A percentile compares a stretch with the other conserved stretches of the same genome.
Evolutionary conservation across 2,797 vertebrate species (phyloP).

Genomic region (Propithecus deckenii): DNA sequence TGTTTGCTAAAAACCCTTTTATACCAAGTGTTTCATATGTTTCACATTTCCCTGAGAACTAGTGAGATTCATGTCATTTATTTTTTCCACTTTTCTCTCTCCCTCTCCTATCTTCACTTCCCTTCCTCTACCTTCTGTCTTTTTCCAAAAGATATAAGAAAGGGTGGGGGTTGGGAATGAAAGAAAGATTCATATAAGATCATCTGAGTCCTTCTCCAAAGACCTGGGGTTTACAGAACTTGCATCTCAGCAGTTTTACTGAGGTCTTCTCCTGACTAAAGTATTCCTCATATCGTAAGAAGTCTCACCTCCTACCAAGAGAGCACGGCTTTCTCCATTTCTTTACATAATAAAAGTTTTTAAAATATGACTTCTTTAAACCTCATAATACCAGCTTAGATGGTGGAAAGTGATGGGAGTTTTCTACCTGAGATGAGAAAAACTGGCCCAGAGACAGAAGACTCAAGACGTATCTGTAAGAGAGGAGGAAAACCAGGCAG

Average conservation of each 20-base stretch:
- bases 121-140: neutral
- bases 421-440: neutral
- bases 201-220: neutral
- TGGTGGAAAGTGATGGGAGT: neutral
- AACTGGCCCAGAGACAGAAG: neutral
- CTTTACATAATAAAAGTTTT: neutral
- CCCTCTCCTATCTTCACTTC: neutral
- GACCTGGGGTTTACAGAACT: neutral
- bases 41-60: neutral
- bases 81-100: neutral
- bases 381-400: neutral
- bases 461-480: neutral
- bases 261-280: neutral
- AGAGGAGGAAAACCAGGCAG: neutral
- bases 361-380: neutral
- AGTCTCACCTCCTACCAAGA: neutral
- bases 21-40: neutral
- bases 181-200: neutral
- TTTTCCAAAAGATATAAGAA: neutral
- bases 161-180: fast-evolving
- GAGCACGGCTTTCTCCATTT: neutral
- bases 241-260: neutral
- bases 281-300: neutral
- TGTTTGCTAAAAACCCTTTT: neutral
- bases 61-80: neutral